A percentile compares a stretch with the other conserved stretches of the same genome.
Conservation (phyloP, 2,888 invertebrate genomes). For the Oscheius sp. region DNA sequence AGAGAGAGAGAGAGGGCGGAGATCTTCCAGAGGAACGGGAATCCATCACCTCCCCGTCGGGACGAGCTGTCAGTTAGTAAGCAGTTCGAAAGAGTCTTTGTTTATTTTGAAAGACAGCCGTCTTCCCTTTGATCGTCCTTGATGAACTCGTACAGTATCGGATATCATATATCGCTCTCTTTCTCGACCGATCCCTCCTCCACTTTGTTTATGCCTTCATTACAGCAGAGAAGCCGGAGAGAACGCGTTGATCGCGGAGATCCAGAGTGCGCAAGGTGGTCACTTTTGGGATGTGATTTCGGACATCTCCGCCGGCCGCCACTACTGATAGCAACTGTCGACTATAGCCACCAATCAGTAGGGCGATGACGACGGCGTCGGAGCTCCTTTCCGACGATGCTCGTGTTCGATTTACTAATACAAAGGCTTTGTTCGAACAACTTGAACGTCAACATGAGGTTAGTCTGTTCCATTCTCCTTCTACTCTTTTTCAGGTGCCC, state of each 20-base stretch:
- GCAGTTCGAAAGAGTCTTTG: no score
- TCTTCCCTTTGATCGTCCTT: not conserved
- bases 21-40: not conserved
- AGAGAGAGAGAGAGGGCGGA: not conserved
- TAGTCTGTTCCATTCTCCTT: not conserved
- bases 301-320: slow-evolving; percentile 24
- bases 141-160: slow-evolving; percentile 27
- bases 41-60: not conserved
- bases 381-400: slow-evolving; percentile 62
- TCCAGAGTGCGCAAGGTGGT: slow-evolving; percentile 24
- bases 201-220: slow-evolving; percentile 31
- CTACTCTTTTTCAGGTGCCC: slow-evolving; percentile 48
- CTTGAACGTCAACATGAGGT: slow-evolving; percentile 55
- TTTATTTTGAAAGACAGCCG: no score
- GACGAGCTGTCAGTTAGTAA: no score
- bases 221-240: slow-evolving; percentile 24
- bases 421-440: slow-evolving; percentile 68
- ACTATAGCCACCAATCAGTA: slow-evolving; percentile 17
- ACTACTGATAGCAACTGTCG: slow-evolving; percentile 26
- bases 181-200: not conserved
- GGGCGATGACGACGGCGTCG: slow-evolving; percentile 60
- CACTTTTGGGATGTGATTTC: slow-evolving; percentile 27
- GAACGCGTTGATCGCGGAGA: slow-evolving; percentile 1
- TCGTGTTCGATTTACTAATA: slow-evolving; percentile 64
- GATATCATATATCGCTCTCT: slow-evolving; percentile 24